Conservation (phyloP, 2,888 invertebrate genomes). For the Schrankia costaestrigalis region DNA sequence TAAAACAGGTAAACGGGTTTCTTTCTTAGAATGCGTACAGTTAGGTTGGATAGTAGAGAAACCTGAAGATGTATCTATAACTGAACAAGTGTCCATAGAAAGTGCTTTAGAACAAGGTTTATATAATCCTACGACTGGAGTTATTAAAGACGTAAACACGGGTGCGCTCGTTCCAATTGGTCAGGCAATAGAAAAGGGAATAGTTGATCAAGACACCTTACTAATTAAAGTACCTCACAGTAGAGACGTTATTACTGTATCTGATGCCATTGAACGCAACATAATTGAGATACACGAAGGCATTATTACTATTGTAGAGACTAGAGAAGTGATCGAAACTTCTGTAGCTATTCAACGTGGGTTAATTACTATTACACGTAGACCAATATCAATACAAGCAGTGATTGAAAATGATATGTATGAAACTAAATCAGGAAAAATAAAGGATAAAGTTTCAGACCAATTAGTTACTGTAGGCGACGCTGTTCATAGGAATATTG, state of each 20-base stretch:
- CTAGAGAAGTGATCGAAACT: slow-evolving; percentile 84
- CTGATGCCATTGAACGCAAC: slow-evolving; percentile 90
- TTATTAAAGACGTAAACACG: slow-evolving; percentile 81
- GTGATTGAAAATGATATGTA: slow-evolving; percentile 86
- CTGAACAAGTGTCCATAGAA: slow-evolving; percentile 83
- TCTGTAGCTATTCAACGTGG: slow-evolving; percentile 86
- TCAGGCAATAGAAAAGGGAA: slow-evolving; percentile 87
- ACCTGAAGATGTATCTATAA: slow-evolving; percentile 82
- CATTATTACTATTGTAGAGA: slow-evolving; percentile 85
- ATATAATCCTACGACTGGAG: slow-evolving; percentile 84
- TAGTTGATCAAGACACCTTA: slow-evolving; percentile 89
- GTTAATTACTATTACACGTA: slow-evolving; percentile 83
- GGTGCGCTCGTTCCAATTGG: slow-evolving; percentile 84
- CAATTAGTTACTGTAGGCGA: slow-evolving; percentile 87
- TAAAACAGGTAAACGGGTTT: slow-evolving; percentile 89
- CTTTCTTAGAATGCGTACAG: slow-evolving; percentile 91
- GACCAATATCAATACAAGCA: slow-evolving; percentile 89
- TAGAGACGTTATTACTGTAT: slow-evolving; percentile 87
- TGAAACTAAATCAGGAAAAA: slow-evolving; percentile 84
- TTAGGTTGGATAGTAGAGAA: slow-evolving; percentile 88
- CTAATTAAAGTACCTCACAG: slow-evolving; percentile 87
- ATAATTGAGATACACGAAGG: slow-evolving; percentile 88
- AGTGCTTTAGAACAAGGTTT: slow-evolving; percentile 85
- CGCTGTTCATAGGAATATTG: slow-evolving; percentile 88
- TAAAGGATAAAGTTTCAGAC: slow-evolving; percentile 86